Percentiles rank a stretch among this genome's conserved stretches.
Conservation (phyloP, 2,797 vertebrate genomes). For the Neopelma chrysocephalum region DNA sequence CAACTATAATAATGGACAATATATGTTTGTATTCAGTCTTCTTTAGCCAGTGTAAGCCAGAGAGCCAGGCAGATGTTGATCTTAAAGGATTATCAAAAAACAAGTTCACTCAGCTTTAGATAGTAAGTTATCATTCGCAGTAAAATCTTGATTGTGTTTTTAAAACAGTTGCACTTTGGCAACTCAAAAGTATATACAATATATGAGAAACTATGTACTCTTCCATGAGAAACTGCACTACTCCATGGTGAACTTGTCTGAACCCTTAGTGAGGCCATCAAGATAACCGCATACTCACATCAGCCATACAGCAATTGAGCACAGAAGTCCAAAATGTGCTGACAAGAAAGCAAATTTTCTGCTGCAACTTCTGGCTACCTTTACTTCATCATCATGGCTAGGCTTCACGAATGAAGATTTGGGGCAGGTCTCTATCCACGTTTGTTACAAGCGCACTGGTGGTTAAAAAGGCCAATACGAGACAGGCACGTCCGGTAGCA, state of each 20-base stretch:
- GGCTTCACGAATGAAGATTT: too few species aligned
- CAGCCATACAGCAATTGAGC: background rate
- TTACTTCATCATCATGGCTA: too few species aligned
- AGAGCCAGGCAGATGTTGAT: constrained; percentile 51
- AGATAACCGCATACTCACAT: background rate
- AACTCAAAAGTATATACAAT: background rate
- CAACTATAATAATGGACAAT: constrained; percentile 30
- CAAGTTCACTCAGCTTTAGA: constrained; percentile 16
- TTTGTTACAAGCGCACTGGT: too few species aligned
- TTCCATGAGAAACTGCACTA: background rate
- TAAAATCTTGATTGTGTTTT: constrained; percentile 48
- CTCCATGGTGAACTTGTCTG: background rate
- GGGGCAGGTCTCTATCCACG: too few species aligned
- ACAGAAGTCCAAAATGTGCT: background rate
- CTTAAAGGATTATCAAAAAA: constrained; percentile 59
- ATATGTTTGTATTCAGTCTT: constrained; percentile 47
- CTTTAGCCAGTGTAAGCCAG: constrained; percentile 51
- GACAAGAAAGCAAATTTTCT: background rate
- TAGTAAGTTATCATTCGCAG: constrained; percentile 29
- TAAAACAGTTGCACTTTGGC: constrained; percentile 9
- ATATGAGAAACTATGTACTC: background rate
- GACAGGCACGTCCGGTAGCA: too few species aligned
- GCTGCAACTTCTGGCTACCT: background rate
- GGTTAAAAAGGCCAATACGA: too few species aligned
- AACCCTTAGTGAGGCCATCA: background rate